Base-by-base conservation (phyloP, 2,888 invertebrate genomes). In the Mamestra brassicae region DNA sequence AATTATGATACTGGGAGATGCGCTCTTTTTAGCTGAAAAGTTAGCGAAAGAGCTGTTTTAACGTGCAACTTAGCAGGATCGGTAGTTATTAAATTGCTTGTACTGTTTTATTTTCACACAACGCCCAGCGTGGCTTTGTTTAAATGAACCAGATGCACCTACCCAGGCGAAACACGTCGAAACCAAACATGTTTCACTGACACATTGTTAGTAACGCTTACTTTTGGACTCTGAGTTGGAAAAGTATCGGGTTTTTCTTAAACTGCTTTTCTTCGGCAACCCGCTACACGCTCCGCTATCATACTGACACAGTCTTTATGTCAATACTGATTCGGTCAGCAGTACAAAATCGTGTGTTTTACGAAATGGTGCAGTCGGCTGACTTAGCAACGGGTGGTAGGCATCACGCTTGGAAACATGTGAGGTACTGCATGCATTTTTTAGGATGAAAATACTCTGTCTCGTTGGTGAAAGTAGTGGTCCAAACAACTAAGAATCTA, bases 341-440 rank as follows among this genome's bases (percentile, higher is more conserved):
- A 34, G 60, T 58, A 68, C 36, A 47, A 45, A 60, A 55, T 55
- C 36, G 36, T 60, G 65, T 17, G 54, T 26, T 52, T 52, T 63
- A 55, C 64, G 5, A 17, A 54, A 54, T 15, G 57, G 42, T 26
- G 57, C 55, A 45, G 63, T 54, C 52, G 62, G 62, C 73, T 83
- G 75, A 74, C 57, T 42, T 69, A 64, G 85, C 85, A 76, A 66
- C 68, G 0, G n/a, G n/a, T 42, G 42, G n/a, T 26, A n/a, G 54
- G 38, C 54, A 10, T 65, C 67, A 55, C 71, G 68, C 34, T 45
- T 1, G 3, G 0, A 11, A 17, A 63, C 74, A 84, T 67, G 70
- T 78, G 72, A 62, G 4, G 8, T 5, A 50, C 60, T 50, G 47
- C 63, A 36, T 42, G 7, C 1, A 47, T 47, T 47, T 47, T 47